Percentiles rank a stretch among this genome's conserved stretches.
These are phyloP conservation scores for Lota lota DNA, from an alignment of 2,113 vertebrate species.

Conservation along the genomic window DNA sequence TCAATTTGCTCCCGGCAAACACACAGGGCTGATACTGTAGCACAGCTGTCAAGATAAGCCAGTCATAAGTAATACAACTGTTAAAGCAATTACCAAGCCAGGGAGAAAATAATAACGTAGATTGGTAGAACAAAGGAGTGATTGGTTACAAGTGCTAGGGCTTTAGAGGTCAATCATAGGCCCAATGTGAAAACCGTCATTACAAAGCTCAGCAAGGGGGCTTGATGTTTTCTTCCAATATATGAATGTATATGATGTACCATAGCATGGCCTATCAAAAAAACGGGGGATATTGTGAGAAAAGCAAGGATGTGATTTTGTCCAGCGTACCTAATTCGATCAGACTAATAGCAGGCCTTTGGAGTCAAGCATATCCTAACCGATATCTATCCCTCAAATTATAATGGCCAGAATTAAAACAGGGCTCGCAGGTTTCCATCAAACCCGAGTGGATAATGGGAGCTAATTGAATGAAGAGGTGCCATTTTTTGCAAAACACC, in stretches of 20 bases:
- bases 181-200: constrained; percentile 47
- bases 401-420: constrained; percentile 25
- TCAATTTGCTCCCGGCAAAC: constrained; percentile 55
- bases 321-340: background rate
- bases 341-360: background rate
- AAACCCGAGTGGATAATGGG: constrained; percentile 30
- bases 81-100: constrained; percentile 70
- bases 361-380: constrained; percentile 12
- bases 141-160: constrained; percentile 55
- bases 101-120: constrained; percentile 36
- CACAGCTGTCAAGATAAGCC: constrained; percentile 62
- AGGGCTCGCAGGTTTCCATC: constrained; percentile 8
- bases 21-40: constrained; percentile 62
- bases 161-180: constrained; percentile 47
- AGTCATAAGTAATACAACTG: constrained; percentile 70
- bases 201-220: constrained; percentile 19
- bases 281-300: background rate
- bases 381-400: constrained; percentile 2
- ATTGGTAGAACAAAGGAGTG: constrained; percentile 53
- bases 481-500: too few species aligned
- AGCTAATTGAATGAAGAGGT: constrained; percentile 35
- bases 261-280: background rate
- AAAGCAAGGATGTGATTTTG: background rate
- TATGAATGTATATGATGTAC: constrained; percentile 6
- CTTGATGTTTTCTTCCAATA: background rate